Conservation (phyloP, 2,113 vertebrate genomes). For the Pterocles burchelli region DNA sequence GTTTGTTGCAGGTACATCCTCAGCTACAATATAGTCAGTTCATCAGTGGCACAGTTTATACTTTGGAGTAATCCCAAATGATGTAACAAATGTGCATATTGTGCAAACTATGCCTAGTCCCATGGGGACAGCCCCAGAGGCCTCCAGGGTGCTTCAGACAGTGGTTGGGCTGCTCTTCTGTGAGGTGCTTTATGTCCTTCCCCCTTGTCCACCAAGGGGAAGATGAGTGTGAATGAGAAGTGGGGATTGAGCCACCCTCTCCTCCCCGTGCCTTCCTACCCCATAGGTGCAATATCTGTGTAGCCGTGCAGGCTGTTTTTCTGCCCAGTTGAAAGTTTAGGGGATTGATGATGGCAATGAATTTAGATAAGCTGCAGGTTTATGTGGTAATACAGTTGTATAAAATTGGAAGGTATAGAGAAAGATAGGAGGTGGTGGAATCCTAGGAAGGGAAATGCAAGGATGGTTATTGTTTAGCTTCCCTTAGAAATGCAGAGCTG, state of each 20-base stretch:
- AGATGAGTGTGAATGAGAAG: rapidly evolving
- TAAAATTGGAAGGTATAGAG: neutral
- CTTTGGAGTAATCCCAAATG: neutral
- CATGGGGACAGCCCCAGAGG: rapidly evolving
- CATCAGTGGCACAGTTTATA: neutral
- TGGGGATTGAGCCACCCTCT: neutral
- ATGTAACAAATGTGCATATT: neutral
- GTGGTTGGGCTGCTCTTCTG: neutral
- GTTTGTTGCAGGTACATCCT: neutral
- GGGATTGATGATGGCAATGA: neutral
- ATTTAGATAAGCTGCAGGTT: neutral
- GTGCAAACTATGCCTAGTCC: too few species aligned
- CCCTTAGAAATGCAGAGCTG: neutral
- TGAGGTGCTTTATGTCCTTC: neutral
- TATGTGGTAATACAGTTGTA: too few species aligned
- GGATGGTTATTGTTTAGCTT: neutral
- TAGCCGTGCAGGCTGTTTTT: neutral
- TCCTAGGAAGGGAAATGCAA: neutral
- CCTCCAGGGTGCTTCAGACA: neutral
- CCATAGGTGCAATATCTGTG: rapidly evolving
- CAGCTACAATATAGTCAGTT: rapidly evolving
- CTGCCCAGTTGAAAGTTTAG: too few species aligned
- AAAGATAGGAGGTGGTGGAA: neutral
- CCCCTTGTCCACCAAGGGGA: neutral
- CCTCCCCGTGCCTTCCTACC: neutral